phyloP scores from a whole-genome alignment of 2,797 vertebrate genomes.

The Saxicola maurus region DNA sequence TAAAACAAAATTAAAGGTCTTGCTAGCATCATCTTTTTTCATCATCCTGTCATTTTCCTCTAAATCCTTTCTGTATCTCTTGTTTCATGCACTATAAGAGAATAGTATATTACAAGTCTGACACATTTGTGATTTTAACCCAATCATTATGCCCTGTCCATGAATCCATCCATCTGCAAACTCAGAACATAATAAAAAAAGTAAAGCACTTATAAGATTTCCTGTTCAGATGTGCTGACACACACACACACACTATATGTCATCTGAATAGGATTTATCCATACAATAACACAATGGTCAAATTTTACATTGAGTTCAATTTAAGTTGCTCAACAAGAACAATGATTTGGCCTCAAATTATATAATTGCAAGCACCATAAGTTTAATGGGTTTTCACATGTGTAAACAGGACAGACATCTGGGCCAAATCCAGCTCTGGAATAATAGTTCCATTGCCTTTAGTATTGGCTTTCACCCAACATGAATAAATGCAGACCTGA shows the following conservation, averaged over 20 bases:
- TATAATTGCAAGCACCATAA: background rate
- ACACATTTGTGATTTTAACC: background rate
- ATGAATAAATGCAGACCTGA: background rate
- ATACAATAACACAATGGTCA: background rate
- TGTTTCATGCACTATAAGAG: background rate
- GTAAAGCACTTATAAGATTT: background rate
- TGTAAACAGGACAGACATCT: conserved; percentile 3
- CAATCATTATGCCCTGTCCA: background rate
- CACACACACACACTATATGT: background rate
- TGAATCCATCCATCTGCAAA: background rate
- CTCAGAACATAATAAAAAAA: background rate
- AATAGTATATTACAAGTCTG: background rate
- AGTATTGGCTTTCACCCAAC: conserved; percentile 7
- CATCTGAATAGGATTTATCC: background rate
- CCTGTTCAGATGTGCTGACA: background rate
- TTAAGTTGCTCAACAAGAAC: background rate
- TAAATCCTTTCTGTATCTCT: background rate
- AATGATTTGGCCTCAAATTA: background rate
- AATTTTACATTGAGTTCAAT: background rate
- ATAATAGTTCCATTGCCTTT: conserved; percentile 8
- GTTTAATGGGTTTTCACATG: background rate
- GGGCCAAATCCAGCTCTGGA: background rate
- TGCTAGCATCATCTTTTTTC: background rate
- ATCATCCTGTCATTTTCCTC: background rate
- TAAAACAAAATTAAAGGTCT: background rate